phyloP scores from a whole-genome alignment of 2,888 invertebrate species.

The Sclerodermus sp. region DNA sequence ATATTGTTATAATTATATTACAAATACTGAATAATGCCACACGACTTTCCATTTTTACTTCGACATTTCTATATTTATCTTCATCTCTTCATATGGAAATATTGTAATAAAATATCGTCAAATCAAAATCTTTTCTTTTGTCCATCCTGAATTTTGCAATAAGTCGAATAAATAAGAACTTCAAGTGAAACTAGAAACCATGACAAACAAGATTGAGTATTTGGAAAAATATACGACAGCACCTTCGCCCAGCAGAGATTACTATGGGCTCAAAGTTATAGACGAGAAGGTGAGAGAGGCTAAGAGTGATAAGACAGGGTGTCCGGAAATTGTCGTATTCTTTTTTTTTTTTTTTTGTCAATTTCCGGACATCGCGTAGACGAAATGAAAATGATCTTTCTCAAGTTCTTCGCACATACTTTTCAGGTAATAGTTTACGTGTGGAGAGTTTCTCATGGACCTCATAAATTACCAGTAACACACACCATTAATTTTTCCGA shows the following conservation, averaged over 20 bases:
- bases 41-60: constrained; percentile 56
- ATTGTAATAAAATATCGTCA: constrained; percentile 54
- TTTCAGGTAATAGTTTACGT: constrained; percentile 44
- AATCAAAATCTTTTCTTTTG: constrained; percentile 26
- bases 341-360: no score
- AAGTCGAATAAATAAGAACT: no score
- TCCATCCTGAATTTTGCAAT: not conserved
- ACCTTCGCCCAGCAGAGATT: constrained; percentile 50
- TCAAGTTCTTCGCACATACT: not conserved
- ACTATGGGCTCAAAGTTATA: constrained; percentile 45
- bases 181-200: constrained; percentile 7
- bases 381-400: constrained; percentile 2
- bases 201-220: constrained; percentile 35
- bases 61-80: constrained; percentile 57
- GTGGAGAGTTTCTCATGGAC: constrained; percentile 50
- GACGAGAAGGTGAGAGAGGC: constrained; percentile 41
- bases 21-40: constrained; percentile 41
- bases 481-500: constrained; percentile 28
- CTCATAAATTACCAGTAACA: constrained; percentile 38
- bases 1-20: constrained; percentile 45
- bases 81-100: constrained; percentile 56
- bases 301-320: not conserved
- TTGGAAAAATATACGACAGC: constrained; percentile 48
- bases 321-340: not conserved
- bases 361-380: no score